Conservation (phyloP, 2,797 vertebrate genomes). For the Schizopygopsis pylzovi region DNA sequence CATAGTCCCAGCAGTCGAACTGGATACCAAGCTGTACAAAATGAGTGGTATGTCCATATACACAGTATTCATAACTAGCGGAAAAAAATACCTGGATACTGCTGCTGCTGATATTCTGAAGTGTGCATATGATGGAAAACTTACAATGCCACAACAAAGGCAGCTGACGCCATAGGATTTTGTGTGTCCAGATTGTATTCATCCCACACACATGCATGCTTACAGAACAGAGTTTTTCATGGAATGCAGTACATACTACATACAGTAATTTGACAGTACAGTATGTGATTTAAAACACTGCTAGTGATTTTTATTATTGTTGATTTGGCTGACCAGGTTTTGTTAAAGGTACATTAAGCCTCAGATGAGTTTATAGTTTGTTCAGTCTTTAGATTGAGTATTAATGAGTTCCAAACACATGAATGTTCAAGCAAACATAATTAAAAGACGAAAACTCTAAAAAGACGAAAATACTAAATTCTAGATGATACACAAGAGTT, state of each 20-base stretch:
- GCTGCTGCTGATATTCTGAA: background rate
- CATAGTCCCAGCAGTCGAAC: background rate
- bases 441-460: background rate
- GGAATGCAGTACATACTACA: background rate
- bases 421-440: background rate
- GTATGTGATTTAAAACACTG: background rate
- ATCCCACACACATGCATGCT: background rate
- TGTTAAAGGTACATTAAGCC: background rate
- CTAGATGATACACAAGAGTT: background rate
- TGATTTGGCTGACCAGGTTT: background rate
- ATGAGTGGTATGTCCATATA: background rate
- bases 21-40: background rate
- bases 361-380: background rate
- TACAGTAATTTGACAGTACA: background rate
- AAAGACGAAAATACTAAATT: background rate
- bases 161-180: background rate
- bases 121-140: background rate
- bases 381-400: background rate
- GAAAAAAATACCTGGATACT: background rate
- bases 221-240: background rate
- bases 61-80: background rate
- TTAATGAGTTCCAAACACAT: background rate
- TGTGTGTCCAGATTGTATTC: background rate
- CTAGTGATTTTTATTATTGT: background rate
- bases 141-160: background rate